Evolutionary conservation across 1,140 invertebrate species (phyloP).

Genomic region (Drosophila pseudoananassae): DNA sequence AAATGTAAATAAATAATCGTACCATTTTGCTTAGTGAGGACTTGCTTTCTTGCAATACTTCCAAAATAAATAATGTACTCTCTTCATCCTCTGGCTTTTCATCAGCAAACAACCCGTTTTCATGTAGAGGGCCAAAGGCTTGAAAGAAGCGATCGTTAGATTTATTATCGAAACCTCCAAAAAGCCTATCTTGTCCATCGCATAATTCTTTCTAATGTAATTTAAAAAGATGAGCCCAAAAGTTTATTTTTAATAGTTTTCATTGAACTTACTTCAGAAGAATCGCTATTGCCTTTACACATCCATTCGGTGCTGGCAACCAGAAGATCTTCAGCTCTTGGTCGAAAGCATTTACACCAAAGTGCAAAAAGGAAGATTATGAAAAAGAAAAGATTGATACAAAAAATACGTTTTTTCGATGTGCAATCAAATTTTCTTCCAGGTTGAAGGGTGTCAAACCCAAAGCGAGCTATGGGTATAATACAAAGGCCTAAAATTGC

Average conservation of each 20-base stretch:
- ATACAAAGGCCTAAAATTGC: slow-evolving; percentile 33
- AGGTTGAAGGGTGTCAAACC: slow-evolving; percentile 32
- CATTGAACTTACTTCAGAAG: slow-evolving; percentile 2
- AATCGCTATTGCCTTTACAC: slow-evolving; percentile 6
- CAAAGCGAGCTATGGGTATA: slow-evolving; percentile 14
- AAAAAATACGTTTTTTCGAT: slow-evolving; percentile 16
- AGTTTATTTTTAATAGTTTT: too few species aligned
- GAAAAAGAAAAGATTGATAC: slow-evolving; percentile 31
- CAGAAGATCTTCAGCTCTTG: slow-evolving; percentile 49
- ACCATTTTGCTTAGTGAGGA: slow-evolving; percentile 57
- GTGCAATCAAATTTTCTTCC: slow-evolving; percentile 17
- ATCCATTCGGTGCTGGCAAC: slow-evolving; percentile 58
- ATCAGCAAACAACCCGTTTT: slow-evolving; percentile 30
- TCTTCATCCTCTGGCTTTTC: slow-evolving; percentile 55
- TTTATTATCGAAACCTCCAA: slow-evolving; percentile 9
- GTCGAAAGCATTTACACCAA: slow-evolving; percentile 58
- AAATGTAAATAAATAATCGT: not conserved
- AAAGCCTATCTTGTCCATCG: not conserved
- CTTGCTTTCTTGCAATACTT: slow-evolving; percentile 57
- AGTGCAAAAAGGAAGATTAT: slow-evolving; percentile 22
- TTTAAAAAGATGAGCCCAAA: too few species aligned
- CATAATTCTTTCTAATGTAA: not conserved
- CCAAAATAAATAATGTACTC: slow-evolving; percentile 51
- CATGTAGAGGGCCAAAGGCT: slow-evolving; percentile 6
- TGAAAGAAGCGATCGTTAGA: slow-evolving; percentile 3